Evolutionary conservation across 2,113 vertebrate genomes (phyloP).

Genomic region (Hydrochoerus hydrochaeris): DNA sequence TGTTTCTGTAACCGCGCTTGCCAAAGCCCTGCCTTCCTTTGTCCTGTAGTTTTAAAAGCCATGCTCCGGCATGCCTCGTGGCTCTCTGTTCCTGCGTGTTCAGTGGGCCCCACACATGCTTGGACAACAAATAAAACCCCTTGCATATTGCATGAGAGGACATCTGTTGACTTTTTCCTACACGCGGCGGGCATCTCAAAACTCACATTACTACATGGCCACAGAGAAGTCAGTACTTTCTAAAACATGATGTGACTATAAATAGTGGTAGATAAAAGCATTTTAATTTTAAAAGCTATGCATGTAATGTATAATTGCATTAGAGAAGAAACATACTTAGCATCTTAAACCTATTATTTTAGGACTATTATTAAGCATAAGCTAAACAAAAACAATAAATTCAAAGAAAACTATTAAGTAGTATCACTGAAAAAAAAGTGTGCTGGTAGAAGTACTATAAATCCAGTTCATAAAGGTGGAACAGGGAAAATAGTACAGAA

Average conservation of each 20-base stretch:
- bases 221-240: neutral
- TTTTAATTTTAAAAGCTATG: neutral
- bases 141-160: too few species aligned
- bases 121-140: too few species aligned
- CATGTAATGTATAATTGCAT: neutral
- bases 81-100: too few species aligned
- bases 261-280: neutral
- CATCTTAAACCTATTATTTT: neutral
- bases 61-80: too few species aligned
- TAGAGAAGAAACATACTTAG: neutral
- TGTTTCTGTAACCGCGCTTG: too few species aligned
- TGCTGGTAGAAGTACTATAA: neutral
- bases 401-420: neutral
- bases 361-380: neutral
- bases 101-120: too few species aligned
- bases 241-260: neutral
- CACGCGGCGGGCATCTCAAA: too few species aligned
- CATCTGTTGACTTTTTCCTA: too few species aligned
- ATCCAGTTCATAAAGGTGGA: neutral
- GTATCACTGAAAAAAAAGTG: neutral
- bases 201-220: neutral
- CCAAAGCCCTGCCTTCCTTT: too few species aligned
- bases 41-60: too few species aligned
- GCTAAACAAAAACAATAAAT: neutral
- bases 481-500: neutral